Evolutionary conservation across 2,888 invertebrate species (phyloP).

Genomic region (Lasioglossum pauxillum): DNA sequence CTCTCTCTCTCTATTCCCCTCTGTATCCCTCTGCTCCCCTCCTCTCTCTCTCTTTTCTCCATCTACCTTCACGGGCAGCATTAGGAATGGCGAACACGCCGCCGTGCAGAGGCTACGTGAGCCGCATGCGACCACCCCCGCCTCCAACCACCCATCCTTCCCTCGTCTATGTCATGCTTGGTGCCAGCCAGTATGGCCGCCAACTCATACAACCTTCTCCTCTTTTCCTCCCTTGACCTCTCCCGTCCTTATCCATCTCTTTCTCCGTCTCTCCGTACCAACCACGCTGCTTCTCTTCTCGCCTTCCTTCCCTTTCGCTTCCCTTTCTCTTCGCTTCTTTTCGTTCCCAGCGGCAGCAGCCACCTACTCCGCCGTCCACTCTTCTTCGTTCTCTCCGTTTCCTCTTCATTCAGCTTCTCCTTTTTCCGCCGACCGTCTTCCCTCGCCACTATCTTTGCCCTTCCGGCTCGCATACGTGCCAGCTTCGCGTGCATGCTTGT

Average conservation of each 20-base stretch:
- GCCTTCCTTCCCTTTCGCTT: slow-evolving; percentile 42
- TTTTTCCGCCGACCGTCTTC: slow-evolving; percentile 52
- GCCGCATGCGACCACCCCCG: slow-evolving; percentile 85
- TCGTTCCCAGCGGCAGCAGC: slow-evolving; percentile 23
- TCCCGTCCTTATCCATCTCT: slow-evolving; percentile 62
- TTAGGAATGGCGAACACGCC: slow-evolving; percentile 88
- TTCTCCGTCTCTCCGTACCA: slow-evolving; percentile 44
- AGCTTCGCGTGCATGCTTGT: slow-evolving; percentile 57
- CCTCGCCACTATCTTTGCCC: slow-evolving; percentile 63
- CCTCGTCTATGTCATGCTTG: slow-evolving; percentile 77
- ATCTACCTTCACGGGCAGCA: slow-evolving; percentile 82
- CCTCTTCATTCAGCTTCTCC: slow-evolving; percentile 64
- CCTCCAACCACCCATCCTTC: slow-evolving; percentile 75
- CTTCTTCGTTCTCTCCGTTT: slow-evolving; percentile 46
- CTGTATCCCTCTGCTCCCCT: slow-evolving; percentile 18
- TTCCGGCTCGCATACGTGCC: slow-evolving; percentile 69
- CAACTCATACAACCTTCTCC: slow-evolving; percentile 79
- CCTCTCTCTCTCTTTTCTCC: slow-evolving; percentile 66
- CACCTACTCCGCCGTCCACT: slow-evolving; percentile 27
- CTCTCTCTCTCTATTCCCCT: slow-evolving; percentile 33
- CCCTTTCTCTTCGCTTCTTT: slow-evolving; percentile 8
- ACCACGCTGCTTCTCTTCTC: slow-evolving; percentile 54
- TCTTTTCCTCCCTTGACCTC: slow-evolving; percentile 78
- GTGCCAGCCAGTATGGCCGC: slow-evolving; percentile 83
- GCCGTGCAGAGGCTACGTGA: slow-evolving; percentile 87